Percentiles rank a stretch among this genome's conserved stretches.
phyloP scores from a whole-genome alignment of 2,888 invertebrate genomes.

The Drosophila siamana region DNA sequence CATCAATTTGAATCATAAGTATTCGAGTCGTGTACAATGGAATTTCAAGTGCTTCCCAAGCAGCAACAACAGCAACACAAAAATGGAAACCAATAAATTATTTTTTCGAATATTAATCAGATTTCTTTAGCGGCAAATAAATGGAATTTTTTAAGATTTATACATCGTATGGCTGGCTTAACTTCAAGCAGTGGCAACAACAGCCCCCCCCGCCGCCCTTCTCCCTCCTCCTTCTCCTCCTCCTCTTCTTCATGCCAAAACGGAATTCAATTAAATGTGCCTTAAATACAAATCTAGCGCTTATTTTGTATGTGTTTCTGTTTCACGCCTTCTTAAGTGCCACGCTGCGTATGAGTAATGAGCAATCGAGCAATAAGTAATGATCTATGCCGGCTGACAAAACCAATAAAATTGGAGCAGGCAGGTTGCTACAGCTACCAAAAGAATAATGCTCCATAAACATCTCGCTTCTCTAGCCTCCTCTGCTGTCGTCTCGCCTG shows the following conservation, averaged over 20 bases:
- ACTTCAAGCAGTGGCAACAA: not conserved
- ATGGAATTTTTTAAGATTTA: conserved; percentile 44
- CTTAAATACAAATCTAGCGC: conserved; percentile 17
- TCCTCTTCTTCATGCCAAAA: not conserved
- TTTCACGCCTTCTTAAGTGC: conserved; percentile 57
- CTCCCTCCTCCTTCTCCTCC: too few species aligned
- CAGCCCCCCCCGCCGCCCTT: too few species aligned
- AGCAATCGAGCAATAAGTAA: conserved; percentile 48
- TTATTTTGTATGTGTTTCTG: conserved; percentile 36
- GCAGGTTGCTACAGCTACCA: conserved; percentile 29
- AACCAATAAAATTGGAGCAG: conserved; percentile 39
- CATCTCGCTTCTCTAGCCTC: not conserved
- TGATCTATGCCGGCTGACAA: conserved; percentile 61
- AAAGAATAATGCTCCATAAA: conserved; percentile 58
- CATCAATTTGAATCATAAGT: not conserved
- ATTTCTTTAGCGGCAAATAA: conserved; percentile 25
- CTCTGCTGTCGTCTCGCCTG: not conserved
- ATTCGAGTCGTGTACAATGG: conserved; percentile 1
- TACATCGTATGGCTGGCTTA: conserved; percentile 14
- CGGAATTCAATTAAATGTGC: conserved; percentile 25
- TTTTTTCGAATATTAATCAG: conserved; percentile 45
- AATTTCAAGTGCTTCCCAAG: conserved; percentile 39
- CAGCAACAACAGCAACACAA: not conserved
- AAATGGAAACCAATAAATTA: conserved; percentile 37
- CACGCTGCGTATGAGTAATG: conserved; percentile 81